Conservation (phyloP, 2,888 invertebrate species). For the Drosophila neotestacea region DNA sequence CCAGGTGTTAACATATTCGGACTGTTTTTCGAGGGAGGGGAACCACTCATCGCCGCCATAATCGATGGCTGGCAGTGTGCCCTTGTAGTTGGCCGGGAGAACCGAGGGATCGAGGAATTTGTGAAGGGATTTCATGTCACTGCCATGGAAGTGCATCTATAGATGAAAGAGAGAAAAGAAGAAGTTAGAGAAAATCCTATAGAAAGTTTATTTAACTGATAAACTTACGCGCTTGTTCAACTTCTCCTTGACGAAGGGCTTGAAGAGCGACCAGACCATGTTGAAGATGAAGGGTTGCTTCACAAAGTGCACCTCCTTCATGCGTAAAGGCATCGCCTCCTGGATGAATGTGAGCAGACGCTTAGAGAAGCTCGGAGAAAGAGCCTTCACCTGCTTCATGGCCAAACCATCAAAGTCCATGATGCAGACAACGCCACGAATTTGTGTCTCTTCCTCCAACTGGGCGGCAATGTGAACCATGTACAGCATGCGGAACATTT, state of each 20-base stretch:
- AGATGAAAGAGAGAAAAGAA: slow-evolving; percentile 53
- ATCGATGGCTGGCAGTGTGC: slow-evolving; percentile 90
- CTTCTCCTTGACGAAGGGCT: slow-evolving; percentile 92
- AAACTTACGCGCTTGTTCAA: slow-evolving; percentile 90
- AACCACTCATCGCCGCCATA: slow-evolving; percentile 93
- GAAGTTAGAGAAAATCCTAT: background rate
- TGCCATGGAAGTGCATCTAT: slow-evolving; percentile 93
- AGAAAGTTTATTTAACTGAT: no score
- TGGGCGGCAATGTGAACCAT: slow-evolving; percentile 92
- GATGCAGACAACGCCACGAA: slow-evolving; percentile 92
- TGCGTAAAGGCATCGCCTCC: slow-evolving; percentile 93
- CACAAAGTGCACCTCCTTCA: slow-evolving; percentile 94
- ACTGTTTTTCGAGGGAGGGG: slow-evolving; percentile 88
- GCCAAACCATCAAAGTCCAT: slow-evolving; percentile 93
- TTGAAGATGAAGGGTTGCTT: slow-evolving; percentile 94
- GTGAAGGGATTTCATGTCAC: slow-evolving; percentile 92
- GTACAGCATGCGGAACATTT: slow-evolving; percentile 92
- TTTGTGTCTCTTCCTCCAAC: slow-evolving; percentile 91
- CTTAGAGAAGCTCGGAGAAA: slow-evolving; percentile 91
- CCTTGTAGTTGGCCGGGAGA: slow-evolving; percentile 92
- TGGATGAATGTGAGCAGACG: slow-evolving; percentile 93
- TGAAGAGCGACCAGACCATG: slow-evolving; percentile 93
- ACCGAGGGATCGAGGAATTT: slow-evolving; percentile 89
- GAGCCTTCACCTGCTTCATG: slow-evolving; percentile 90
- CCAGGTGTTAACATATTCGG: slow-evolving; percentile 89